These are phyloP conservation scores for Sciaenops ocellatus DNA, from an alignment of 2,797 vertebrate genomes.

Conservation along the genomic window DNA sequence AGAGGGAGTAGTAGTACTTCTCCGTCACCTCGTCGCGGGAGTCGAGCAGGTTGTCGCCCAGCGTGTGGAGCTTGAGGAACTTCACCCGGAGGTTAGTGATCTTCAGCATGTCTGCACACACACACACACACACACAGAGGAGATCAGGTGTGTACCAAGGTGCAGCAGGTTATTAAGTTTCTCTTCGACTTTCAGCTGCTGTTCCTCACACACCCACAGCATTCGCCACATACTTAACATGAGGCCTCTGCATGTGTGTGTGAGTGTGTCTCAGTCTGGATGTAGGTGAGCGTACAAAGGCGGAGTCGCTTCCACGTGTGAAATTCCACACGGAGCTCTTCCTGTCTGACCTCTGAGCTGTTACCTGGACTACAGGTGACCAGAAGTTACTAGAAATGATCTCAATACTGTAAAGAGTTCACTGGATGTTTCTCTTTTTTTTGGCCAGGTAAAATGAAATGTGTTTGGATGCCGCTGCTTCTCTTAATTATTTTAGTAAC, in stretches of 20 bases:
- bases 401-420: not conserved
- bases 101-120: slow-evolving; percentile 90
- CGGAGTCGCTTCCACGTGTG: slow-evolving; percentile 63
- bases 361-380: slow-evolving; percentile 14
- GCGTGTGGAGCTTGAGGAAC: slow-evolving; percentile 92
- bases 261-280: slow-evolving; percentile 28
- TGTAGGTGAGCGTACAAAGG: slow-evolving; percentile 23
- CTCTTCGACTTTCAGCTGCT: not conserved
- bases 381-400: slow-evolving; percentile 2
- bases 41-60: slow-evolving; percentile 96
- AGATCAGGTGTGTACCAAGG: not conserved
- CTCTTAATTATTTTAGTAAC: not conserved
- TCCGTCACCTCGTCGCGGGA: slow-evolving; percentile 92
- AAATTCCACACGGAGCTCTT: slow-evolving; percentile 65
- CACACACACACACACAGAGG: slow-evolving; percentile 15
- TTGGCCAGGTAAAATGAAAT: not conserved
- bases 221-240: slow-evolving; percentile 55
- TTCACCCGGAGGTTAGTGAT: slow-evolving; percentile 96
- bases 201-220: slow-evolving; percentile 43
- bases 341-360: slow-evolving; percentile 50
- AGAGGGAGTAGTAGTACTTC: slow-evolving; percentile 97
- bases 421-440: not conserved
- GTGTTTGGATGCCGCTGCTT: not conserved
- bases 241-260: slow-evolving; percentile 44
- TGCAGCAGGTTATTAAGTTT: no score